Evolutionary conservation across 2,113 vertebrate species (phyloP), one percentile per base, ranked within the genome.

Genomic region (Lamprotornis superbus): DNA sequence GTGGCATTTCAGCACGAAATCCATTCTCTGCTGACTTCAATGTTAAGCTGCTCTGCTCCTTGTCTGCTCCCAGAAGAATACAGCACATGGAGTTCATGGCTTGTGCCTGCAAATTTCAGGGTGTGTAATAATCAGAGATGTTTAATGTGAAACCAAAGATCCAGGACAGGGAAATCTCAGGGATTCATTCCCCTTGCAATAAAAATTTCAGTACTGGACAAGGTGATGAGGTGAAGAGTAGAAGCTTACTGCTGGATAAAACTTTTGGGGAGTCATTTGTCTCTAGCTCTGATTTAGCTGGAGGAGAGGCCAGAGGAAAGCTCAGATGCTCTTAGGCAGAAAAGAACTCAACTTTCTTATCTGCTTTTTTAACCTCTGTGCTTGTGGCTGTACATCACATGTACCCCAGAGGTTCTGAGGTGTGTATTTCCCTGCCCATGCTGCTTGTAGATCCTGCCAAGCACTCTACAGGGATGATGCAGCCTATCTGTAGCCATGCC

Each of bases 401-500:
- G 55, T 12, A 52, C 46, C 71, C 47, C 63, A 57, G 19, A 87
- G 59, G 52, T 95, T 77, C 87, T 70, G 74, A 84, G 70, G 80
- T 87, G 78, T 93, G 81, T 47, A 15, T 90, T 93, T 90, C 67
- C 63, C 56, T 68, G 82, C 93, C 74, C 65, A 0, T 46, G 17
- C 63, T 47, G 85, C 93, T 90, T 55, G 47, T 5, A 68, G 75
- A 52, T 83, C 80, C 39, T 95, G 82, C 90, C 85, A 90, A 80
- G 85, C 79, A 83, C 71, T 44, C 71, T 39, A 31, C 39, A 55
- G 92, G 82, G 75, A 79, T 73, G 91, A 79, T 74, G 90, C 75
- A 93, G 93, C 87, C 87, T 33, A 1, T 80, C 75, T 86, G 76
- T 86, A 90, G 78, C 93, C 56, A 10, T 64, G 80, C 93, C 88